These are phyloP conservation scores for Lineus longissimus DNA, from an alignment of 1,140 invertebrate genomes.

Conservation along the genomic window DNA sequence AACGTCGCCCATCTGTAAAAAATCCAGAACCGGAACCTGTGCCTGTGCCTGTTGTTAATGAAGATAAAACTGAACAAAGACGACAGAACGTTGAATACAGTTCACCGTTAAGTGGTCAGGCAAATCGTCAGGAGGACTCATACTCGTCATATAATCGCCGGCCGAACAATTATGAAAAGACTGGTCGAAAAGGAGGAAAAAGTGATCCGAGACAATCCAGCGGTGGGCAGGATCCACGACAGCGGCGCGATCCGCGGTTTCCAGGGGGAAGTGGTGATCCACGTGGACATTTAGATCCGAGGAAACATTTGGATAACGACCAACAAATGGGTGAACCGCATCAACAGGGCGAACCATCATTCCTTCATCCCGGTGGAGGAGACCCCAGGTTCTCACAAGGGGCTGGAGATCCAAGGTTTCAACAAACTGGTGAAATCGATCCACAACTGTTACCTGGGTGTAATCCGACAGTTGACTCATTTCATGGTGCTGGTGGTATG, in stretches of 20 bases:
- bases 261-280: background rate
- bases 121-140: constrained; percentile 14
- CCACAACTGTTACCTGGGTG: too few relatives aligned
- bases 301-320: background rate
- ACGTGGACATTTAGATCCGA: background rate
- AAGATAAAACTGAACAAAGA: constrained; percentile 29
- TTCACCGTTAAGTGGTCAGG: constrained; percentile 38
- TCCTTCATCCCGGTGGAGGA: too few relatives aligned
- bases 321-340: too few relatives aligned
- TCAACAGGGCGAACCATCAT: too few relatives aligned
- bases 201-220: constrained; percentile 13
- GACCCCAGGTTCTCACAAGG: too few relatives aligned
- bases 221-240: constrained; percentile 19
- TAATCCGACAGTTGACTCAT: too few relatives aligned
- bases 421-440: too few relatives aligned
- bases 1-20: constrained; percentile 28
- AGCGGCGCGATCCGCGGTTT: constrained; percentile 14
- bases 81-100: constrained; percentile 44
- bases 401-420: too few relatives aligned
- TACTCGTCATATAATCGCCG: constrained; percentile 20
- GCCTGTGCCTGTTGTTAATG: background rate
- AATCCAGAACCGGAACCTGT: background rate
- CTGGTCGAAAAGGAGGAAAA: constrained; percentile 16
- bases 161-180: constrained; percentile 42
- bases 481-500: too few relatives aligned